phyloP scores from a whole-genome alignment of 2,888 invertebrate genomes.

The Himalopsyche anomala region DNA sequence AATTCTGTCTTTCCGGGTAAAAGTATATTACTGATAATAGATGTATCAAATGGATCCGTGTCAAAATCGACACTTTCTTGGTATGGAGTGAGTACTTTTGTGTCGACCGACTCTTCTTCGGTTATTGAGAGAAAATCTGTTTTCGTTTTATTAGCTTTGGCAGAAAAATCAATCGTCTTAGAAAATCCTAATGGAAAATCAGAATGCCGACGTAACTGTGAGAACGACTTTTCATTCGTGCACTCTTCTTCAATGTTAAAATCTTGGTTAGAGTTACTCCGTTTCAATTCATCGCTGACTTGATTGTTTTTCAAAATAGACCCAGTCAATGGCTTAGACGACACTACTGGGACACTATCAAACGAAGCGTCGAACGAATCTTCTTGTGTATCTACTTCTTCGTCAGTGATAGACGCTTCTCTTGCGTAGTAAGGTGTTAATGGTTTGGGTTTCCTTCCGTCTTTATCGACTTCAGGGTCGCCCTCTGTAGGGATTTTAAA shows the following conservation, averaged over 20 bases:
- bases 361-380: constrained; percentile 84
- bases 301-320: constrained; percentile 67
- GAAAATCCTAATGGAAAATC: constrained; percentile 70
- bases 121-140: constrained; percentile 74
- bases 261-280: constrained; percentile 82
- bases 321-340: constrained; percentile 23
- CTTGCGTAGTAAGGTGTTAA: constrained; percentile 88
- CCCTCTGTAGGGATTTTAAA: constrained; percentile 75
- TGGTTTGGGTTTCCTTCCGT: constrained; percentile 81
- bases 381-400: constrained; percentile 74
- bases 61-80: constrained; percentile 70
- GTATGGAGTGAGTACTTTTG: constrained; percentile 83
- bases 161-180: constrained; percentile 61
- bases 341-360: constrained; percentile 67
- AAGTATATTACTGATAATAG: constrained; percentile 85
- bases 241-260: constrained; percentile 76
- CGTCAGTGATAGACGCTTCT: constrained; percentile 78
- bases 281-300: constrained; percentile 70
- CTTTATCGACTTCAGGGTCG: constrained; percentile 74
- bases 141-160: constrained; percentile 57
- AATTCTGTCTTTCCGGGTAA: constrained; percentile 88
- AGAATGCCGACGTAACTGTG: constrained; percentile 75
- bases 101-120: constrained; percentile 74
- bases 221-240: constrained; percentile 67
- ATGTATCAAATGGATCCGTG: constrained; percentile 91